Evolutionary conservation across 2,888 invertebrate species (phyloP), one percentile per base, ranked within the genome.

Genomic region (Brassicogethes aeneus): DNA sequence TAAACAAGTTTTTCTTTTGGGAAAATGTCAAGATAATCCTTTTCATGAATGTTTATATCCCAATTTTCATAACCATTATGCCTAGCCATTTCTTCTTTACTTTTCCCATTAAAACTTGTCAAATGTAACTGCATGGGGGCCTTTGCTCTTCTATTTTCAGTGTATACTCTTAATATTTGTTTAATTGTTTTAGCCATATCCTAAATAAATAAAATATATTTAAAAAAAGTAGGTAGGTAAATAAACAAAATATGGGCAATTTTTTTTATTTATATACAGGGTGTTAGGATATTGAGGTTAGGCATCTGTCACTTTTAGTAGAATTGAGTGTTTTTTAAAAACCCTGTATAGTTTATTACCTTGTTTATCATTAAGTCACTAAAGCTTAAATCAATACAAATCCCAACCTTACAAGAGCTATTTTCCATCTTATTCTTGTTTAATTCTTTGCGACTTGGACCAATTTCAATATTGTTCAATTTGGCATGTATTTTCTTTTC

Each of bases 341-440:
- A 10, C 8, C 36, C 1, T 16, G n/a, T n/a, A n/a, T n/a, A n/a
- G n/a, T n/a, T n/a, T n/a, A n/a, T 42, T 51, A 65, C 65, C 51
- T 69, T 69, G 47, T 66, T 86, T 46, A 79, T 82, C 96, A 97
- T 97, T 37, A 89, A 70, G 48, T 88, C 75, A 61, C 93, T 92
- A 65, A 92, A 95, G 59, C 90, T 88, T 59, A 94, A 78, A 64
- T 97, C 96, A 50, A 97, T 79, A 12, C 84, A 85, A 12, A 96
- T 73, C 39, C 74, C 75, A 39, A 79, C 74, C 67, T 79, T 81
- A 60, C 82, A 84, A 37, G 72, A 70, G 44, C 83, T 80, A 47
- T 77, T 74, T 33, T 76, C 75, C 72, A 84, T 77, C 59, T 76
- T 84, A 64, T 78, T 78, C 55, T 71, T 73, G 66, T 91, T 92